phyloP scores from a whole-genome alignment of 2,888 invertebrate genomes.

The Blastobasis lacticolella region DNA sequence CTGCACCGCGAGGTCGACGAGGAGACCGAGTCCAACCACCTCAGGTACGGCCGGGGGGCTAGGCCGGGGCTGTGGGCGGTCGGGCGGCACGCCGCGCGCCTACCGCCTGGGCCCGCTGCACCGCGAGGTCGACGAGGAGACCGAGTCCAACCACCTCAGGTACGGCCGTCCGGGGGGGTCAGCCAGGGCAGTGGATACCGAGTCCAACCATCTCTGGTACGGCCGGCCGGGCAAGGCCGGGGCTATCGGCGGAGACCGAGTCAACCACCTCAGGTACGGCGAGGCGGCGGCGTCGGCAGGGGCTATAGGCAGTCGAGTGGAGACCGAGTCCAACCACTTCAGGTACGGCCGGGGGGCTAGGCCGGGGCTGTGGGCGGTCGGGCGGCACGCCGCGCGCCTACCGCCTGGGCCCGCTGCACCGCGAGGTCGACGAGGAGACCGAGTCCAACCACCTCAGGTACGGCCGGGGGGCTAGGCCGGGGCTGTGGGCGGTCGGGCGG shows the following conservation, averaged over 20 bases:
- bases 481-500: slow-evolving; percentile 90
- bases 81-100: slow-evolving; percentile 87
- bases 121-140: slow-evolving; percentile 82
- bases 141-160: slow-evolving; percentile 47
- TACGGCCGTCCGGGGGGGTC: slow-evolving; percentile 16
- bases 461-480: slow-evolving; percentile 97
- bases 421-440: slow-evolving; percentile 96
- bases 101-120: slow-evolving; percentile 92
- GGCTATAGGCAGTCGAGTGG: too few relatives aligned
- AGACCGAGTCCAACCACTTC: too few relatives aligned
- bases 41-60: slow-evolving; percentile 91
- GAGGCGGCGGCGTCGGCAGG: too few relatives aligned
- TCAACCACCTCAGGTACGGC: too few relatives aligned
- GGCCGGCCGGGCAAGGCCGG: too few relatives aligned
- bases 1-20: slow-evolving; percentile 94
- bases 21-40: slow-evolving; percentile 94
- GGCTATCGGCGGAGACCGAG: too few relatives aligned
- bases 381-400: slow-evolving; percentile 87
- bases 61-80: slow-evolving; percentile 96
- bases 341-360: too few relatives aligned
- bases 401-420: slow-evolving; percentile 90
- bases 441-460: slow-evolving; percentile 91
- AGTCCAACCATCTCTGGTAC: too few relatives aligned
- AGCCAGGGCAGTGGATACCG: too few relatives aligned
- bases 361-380: slow-evolving; percentile 75